Conservation (phyloP, 1,140 invertebrate genomes). For the Leptonema lineaticorne region DNA sequence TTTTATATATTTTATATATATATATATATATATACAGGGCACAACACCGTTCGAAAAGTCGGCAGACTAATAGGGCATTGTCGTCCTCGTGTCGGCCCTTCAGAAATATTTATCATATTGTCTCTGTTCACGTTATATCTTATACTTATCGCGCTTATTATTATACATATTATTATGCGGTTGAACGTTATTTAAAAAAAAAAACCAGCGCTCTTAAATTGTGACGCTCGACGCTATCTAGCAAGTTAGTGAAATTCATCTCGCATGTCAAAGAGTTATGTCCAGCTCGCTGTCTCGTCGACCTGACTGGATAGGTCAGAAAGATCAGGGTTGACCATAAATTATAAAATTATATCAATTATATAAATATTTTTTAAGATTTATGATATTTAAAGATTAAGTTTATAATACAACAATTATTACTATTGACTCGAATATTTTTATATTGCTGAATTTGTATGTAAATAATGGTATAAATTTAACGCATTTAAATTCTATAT, state of each 20-base stretch:
- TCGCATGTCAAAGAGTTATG: slow-evolving; percentile 4
- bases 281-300: not conserved
- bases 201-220: not conserved
- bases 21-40: not conserved
- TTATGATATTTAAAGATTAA: too few relatives aligned
- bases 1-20: slow-evolving; percentile 17
- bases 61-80: slow-evolving; percentile 35
- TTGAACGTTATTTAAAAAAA: not conserved
- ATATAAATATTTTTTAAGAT: too few relatives aligned
- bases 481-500: too few relatives aligned
- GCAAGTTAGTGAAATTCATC: not conserved
- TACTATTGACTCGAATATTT: too few relatives aligned
- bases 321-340: too few relatives aligned
- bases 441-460: too few relatives aligned
- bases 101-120: slow-evolving; percentile 24
- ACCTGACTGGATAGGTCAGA: not conserved
- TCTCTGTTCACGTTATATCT: slow-evolving; percentile 7
- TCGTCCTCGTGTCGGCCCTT: slow-evolving; percentile 24
- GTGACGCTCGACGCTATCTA: not conserved
- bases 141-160: not conserved
- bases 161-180: not conserved
- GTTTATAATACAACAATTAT: too few relatives aligned
- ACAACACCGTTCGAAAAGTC: not conserved
- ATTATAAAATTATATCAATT: too few relatives aligned
- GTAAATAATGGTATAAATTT: too few relatives aligned